Evolutionary conservation across 2,113 vertebrate genomes (phyloP).

Genomic region (Rhea pennata): DNA sequence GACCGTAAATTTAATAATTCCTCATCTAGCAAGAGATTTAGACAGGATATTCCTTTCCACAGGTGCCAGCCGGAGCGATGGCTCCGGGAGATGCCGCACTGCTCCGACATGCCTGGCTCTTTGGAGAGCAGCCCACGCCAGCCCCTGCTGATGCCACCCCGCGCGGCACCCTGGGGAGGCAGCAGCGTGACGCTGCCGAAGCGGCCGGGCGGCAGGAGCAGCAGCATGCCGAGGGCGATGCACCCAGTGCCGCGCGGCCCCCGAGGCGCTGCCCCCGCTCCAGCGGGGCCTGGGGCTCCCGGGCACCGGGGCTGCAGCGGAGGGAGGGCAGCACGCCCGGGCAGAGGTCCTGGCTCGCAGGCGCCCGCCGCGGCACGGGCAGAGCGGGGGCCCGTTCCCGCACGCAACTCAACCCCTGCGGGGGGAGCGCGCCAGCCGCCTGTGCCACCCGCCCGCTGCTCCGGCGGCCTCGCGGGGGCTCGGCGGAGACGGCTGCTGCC

Average conservation of each 20-base stretch:
- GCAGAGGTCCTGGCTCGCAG: neutral
- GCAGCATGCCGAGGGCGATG: fast-evolving
- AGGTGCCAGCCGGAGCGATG: neutral
- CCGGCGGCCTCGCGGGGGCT: neutral
- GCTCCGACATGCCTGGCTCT: neutral
- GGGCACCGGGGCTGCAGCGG: neutral
- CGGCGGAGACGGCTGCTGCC: slow-evolving; percentile 27
- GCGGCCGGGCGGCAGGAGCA: neutral
- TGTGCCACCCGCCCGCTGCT: neutral
- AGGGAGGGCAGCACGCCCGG: neutral
- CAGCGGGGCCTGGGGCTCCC: neutral
- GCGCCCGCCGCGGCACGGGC: fast-evolving
- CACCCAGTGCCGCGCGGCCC: neutral
- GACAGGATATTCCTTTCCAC: neutral
- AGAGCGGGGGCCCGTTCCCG: neutral
- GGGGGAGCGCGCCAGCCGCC: too few relatives aligned
- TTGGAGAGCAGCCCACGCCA: neutral
- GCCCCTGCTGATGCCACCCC: too few relatives aligned
- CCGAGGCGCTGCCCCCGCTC: neutral
- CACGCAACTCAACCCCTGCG: neutral
- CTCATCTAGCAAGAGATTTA: neutral
- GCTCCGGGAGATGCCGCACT: neutral
- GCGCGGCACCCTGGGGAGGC: neutral
- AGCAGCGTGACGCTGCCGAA: neutral
- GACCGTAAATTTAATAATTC: neutral